Percentiles rank a stretch among this genome's conserved stretches.
Conservation (phyloP, 2,888 invertebrate species). For the Leptopilina drosophilae region DNA sequence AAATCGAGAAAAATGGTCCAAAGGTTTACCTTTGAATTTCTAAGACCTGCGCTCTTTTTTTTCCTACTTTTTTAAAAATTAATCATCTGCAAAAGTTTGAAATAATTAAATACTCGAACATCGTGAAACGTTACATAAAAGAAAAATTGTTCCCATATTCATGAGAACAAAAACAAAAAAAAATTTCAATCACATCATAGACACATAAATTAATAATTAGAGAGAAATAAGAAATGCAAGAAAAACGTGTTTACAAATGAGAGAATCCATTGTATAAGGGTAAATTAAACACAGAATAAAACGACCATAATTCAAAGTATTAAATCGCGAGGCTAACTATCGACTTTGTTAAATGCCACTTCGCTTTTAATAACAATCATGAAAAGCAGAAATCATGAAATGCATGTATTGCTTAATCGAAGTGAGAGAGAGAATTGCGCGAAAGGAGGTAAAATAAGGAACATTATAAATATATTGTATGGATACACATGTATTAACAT, state of each 20-base stretch:
- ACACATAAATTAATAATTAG: too few species aligned
- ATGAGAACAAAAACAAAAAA: too few species aligned
- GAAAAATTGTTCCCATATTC: too few species aligned
- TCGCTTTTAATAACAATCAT: constrained; percentile 21
- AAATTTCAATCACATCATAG: too few species aligned
- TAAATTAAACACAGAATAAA: constrained; percentile 7
- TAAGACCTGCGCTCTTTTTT: too few species aligned
- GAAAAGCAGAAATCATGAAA: constrained; percentile 26
- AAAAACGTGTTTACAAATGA: background rate
- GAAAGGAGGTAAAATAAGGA: constrained; percentile 38
- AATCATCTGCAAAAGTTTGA: too few species aligned
- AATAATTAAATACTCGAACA: too few species aligned
- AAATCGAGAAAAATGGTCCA: too few species aligned
- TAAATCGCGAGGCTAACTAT: constrained; percentile 24
- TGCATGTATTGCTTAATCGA: constrained; percentile 32
- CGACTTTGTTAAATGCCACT: constrained; percentile 37
- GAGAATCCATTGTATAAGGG: background rate
- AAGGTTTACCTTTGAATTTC: too few species aligned
- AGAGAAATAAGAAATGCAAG: too few species aligned
- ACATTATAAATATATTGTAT: constrained; percentile 5
- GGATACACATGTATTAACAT: background rate
- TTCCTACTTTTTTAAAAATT: too few species aligned
- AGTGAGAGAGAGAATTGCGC: background rate
- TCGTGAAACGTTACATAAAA: too few species aligned
- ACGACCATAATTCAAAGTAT: background rate